Percentiles rank a stretch among this genome's conserved stretches.
Evolutionary conservation across 2,888 invertebrate species (phyloP).

Genomic region (Orthonevra nobilis): DNA sequence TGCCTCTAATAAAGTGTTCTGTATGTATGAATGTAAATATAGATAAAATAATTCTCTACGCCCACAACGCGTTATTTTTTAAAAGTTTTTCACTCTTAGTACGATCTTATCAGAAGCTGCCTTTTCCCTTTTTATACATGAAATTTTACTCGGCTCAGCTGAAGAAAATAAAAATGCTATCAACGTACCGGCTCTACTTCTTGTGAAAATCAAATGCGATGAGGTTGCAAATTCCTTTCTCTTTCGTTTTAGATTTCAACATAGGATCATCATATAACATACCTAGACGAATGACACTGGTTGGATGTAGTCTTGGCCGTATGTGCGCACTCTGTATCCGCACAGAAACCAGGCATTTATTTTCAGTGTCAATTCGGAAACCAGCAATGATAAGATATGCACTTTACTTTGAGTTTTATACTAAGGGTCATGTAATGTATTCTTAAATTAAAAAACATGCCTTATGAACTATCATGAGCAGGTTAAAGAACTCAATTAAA

Average conservation of each 20-base stretch:
- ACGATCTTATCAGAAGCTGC: no score
- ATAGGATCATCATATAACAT: constrained; percentile 43
- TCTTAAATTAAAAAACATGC: no score
- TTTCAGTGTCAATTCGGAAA: constrained; percentile 60
- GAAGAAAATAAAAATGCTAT: constrained; percentile 3
- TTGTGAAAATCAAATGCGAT: constrained; percentile 21
- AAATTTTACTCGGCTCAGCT: no score
- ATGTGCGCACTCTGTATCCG: neutral
- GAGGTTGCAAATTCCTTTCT: constrained; percentile 62
- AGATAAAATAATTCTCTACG: no score
- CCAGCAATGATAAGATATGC: constrained; percentile 37
- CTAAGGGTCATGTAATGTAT: no score
- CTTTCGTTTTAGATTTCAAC: constrained; percentile 59
- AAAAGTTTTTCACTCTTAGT: no score
- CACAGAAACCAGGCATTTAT: constrained; percentile 18
- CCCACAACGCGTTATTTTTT: no score
- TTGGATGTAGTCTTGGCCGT: no score
- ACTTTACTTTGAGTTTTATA: constrained; percentile 61
- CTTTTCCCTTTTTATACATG: constrained; percentile 14
- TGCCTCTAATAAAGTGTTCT: no score
- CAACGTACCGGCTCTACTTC: constrained; percentile 4
- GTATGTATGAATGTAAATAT: no score
- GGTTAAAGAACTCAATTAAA: no score
- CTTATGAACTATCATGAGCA: no score
- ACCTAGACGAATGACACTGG: constrained; percentile 8